Conservation (phyloP, 2,797 vertebrate species). For the Lates japonicus region DNA sequence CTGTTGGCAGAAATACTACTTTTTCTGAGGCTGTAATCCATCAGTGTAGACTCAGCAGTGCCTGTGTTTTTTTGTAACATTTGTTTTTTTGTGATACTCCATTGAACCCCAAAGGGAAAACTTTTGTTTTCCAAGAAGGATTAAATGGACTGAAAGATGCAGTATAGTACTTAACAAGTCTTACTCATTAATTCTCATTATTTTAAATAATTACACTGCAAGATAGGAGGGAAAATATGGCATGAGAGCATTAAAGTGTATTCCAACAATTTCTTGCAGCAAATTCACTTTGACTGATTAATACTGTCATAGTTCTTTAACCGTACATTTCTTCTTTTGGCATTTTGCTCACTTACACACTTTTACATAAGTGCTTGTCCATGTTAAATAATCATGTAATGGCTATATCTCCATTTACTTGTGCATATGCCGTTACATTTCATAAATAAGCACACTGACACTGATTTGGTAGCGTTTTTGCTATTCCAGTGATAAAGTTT, state of each 20-base stretch:
- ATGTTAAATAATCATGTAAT: slow-evolving; percentile 5
- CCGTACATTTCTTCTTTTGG: neutral
- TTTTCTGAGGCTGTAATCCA: slow-evolving; percentile 41
- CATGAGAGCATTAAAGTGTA: neutral
- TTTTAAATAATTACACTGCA: slow-evolving; percentile 9
- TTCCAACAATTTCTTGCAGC: neutral
- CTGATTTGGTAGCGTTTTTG: slow-evolving; percentile 31
- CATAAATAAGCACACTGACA: slow-evolving; percentile 20
- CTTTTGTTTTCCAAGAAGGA: slow-evolving; percentile 36
- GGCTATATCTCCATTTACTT: neutral
- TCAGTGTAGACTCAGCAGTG: slow-evolving; percentile 27
- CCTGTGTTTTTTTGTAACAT: slow-evolving; percentile 23
- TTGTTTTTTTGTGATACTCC: slow-evolving; percentile 21
- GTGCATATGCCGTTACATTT: slow-evolving; percentile 3
- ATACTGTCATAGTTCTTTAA: neutral
- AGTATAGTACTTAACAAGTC: neutral
- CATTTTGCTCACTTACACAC: slow-evolving; percentile 4
- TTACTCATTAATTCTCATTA: neutral
- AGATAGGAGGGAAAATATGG: neutral
- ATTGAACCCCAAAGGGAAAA: slow-evolving; percentile 25
- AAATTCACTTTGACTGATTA: slow-evolving; percentile 2
- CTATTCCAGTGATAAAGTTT: slow-evolving; percentile 31
- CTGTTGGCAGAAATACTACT: slow-evolving; percentile 23
- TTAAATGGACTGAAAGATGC: slow-evolving; percentile 33
- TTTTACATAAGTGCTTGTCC: slow-evolving; percentile 10